Conservation (phyloP, 2,888 invertebrate genomes). For the Aproaerema taeniolella region DNA sequence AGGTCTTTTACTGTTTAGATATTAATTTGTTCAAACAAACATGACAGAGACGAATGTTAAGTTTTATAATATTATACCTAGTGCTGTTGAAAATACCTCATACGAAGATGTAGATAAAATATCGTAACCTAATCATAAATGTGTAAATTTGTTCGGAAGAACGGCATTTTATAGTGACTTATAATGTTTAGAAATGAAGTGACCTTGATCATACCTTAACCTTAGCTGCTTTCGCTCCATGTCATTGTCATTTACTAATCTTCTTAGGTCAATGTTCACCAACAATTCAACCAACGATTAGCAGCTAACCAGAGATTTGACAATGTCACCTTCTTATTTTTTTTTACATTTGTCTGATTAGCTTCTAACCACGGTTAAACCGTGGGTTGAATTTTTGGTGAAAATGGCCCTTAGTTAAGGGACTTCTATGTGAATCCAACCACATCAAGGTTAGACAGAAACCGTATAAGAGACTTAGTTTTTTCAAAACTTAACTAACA, state of each 20-base stretch:
- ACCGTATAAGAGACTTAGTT: too few species aligned
- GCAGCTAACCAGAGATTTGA: too few species aligned
- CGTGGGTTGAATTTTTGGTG: too few species aligned
- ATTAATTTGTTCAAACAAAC: constrained; percentile 36
- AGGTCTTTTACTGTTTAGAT: constrained; percentile 37
- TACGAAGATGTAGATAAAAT: constrained; percentile 48
- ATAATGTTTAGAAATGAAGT: constrained; percentile 71
- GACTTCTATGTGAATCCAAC: too few species aligned
- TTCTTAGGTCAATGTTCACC: constrained; percentile 28
- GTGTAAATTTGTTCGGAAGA: constrained; percentile 44
- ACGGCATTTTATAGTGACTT: constrained; percentile 56
- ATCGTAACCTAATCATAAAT: constrained; percentile 31
- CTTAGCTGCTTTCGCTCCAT: constrained; percentile 67
- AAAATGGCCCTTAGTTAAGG: too few species aligned
- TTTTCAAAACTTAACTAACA: too few species aligned
- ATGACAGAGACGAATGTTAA: constrained; percentile 35
- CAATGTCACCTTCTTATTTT: too few species aligned
- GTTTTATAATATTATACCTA: constrained; percentile 43
- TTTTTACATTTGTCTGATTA: too few species aligned
- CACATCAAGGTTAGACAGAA: too few species aligned
- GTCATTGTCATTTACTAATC: constrained; percentile 42
- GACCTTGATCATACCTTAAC: constrained; percentile 71
- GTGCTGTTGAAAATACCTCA: constrained; percentile 62
- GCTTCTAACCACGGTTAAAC: too few species aligned
- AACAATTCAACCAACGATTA: too few species aligned